phyloP scores from a whole-genome alignment of 2,113 vertebrate genomes.

The Tragelaphus strepsiceros region DNA sequence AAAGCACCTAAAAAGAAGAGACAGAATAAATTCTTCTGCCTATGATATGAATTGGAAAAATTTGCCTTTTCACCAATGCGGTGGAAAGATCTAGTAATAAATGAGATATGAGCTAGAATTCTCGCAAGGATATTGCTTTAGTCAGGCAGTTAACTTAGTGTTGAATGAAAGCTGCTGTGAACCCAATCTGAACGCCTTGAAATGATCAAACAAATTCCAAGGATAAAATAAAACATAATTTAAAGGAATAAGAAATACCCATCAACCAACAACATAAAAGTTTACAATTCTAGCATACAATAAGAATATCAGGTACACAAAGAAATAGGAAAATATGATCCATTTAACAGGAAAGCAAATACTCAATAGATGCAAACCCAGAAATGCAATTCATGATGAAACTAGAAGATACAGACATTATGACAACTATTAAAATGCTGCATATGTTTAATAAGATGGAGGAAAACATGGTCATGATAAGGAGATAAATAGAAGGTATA shows the following conservation, averaged over 20 bases:
- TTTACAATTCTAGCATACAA: background rate
- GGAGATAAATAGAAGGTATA: background rate
- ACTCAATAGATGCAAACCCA: background rate
- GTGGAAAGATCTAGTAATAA: background rate
- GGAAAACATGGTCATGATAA: background rate
- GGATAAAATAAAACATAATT: background rate
- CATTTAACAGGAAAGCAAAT: background rate
- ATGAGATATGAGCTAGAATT: background rate
- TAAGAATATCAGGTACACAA: background rate
- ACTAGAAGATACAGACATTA: background rate
- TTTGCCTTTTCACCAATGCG: background rate
- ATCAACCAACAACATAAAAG: background rate
- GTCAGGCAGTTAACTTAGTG: background rate
- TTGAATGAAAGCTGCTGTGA: background rate
- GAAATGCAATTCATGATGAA: background rate
- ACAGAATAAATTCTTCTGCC: background rate
- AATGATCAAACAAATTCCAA: background rate
- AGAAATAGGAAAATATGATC: background rate
- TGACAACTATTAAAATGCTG: background rate
- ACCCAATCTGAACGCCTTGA: background rate
- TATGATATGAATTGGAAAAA: background rate
- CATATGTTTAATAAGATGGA: background rate
- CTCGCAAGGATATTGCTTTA: background rate
- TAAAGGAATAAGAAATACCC: background rate
- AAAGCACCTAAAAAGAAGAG: background rate